Evolutionary conservation across 2,888 invertebrate genomes (phyloP), one percentile per base, ranked within the genome.

Genomic region (Eudasyphora cyanicolor): DNA sequence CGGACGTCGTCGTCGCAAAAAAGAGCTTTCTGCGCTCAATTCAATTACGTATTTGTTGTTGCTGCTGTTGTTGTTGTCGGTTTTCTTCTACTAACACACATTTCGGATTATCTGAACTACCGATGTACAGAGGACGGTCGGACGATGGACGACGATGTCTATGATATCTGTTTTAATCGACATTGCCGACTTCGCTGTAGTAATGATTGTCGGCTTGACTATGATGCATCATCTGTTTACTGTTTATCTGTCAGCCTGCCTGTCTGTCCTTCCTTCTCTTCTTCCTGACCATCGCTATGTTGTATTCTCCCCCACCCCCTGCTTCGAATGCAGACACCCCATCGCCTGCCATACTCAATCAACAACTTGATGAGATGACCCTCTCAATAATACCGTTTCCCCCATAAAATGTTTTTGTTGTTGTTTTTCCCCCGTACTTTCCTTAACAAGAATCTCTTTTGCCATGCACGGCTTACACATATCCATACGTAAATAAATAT

Each of bases 71-170:
- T 42, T 54, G 57, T 54, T 54, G 67, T 57, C 35, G 14, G 32
- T 57, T 54, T 54, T 67, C 45, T 42, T 49, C 79, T 79, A 70
- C 76, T 82, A 82, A 82, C 79, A 82, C 51, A 79, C 69, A 74
- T 82, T 82, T 67, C 67, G 67, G 67, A 24, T 42, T 67, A 42
- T 67, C 19, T 21, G 67, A 57, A 57, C 57, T 60, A 60, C 29
- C 67, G 42, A 67, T 24, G 14, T 21, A 38, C 27, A 27, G 29
- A 29, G 14, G 27, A 29, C 60, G 27, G n/a, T n/a, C n/a, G 60
- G n/a, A 38, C 67, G 67, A 67, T 38, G n/a, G 1, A 38, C 38
- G 38, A 62, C 64, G 38, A 42, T 62, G 62, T 62, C 62, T 62
- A 62, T 64, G 64, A 27, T 62, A 29, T 32, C 62, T 32, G 62